These are phyloP conservation scores for Pammene fasciana DNA, from an alignment of 2,888 invertebrate species.

Conservation along the genomic window DNA sequence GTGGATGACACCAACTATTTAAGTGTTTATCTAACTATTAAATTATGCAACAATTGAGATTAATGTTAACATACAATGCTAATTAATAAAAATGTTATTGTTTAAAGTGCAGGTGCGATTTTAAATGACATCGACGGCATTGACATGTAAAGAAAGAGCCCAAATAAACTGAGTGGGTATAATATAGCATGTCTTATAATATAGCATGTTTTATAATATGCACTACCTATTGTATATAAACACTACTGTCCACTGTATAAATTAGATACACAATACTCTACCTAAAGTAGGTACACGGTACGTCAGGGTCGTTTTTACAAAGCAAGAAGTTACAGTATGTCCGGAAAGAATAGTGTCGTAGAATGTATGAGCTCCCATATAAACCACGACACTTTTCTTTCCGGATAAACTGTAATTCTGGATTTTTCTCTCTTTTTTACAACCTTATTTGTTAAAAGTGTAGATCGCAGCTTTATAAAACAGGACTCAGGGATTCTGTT, in stretches of 20 bases:
- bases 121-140: slow-evolving; percentile 23
- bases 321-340: no score
- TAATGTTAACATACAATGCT: background rate
- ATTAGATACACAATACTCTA: slow-evolving; percentile 27
- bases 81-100: slow-evolving; percentile 33
- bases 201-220: slow-evolving; percentile 30
- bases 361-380: no score
- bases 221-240: slow-evolving; percentile 38
- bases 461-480: no score
- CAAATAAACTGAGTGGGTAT: slow-evolving; percentile 37
- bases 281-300: slow-evolving; percentile 31
- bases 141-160: slow-evolving; percentile 23
- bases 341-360: no score
- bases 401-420: no score
- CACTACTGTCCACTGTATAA: slow-evolving; percentile 38
- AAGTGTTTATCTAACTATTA: background rate
- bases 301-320: slow-evolving; percentile 16
- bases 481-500: no score
- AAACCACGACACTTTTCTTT: no score
- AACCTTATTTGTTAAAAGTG: no score
- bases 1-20: background rate
- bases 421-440: no score
- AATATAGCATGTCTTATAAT: slow-evolving; percentile 30
- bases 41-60: no score
- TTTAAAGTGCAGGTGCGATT: slow-evolving; percentile 34